These are phyloP conservation scores for Oryctes rhinoceros DNA, from an alignment of 1,140 invertebrate species.

Conservation along the genomic window DNA sequence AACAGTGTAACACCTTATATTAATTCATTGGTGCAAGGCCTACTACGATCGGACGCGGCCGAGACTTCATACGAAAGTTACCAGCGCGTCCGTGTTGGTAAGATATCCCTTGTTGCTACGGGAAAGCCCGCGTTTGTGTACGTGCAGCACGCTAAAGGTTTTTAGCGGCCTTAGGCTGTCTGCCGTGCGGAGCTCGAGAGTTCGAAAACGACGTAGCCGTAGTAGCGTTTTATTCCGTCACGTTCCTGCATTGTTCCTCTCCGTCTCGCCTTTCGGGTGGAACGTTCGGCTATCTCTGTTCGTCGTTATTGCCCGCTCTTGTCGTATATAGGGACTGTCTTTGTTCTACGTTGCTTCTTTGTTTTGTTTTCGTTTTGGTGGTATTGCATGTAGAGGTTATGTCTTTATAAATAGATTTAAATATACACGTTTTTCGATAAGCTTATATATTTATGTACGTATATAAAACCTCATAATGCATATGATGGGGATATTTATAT, in stretches of 20 bases:
- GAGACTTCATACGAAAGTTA: not conserved
- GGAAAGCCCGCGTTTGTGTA: too few relatives aligned
- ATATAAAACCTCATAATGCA: too few relatives aligned
- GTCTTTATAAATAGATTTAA: too few relatives aligned
- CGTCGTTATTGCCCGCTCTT: not conserved
- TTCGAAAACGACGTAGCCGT: not conserved
- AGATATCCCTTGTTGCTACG: not conserved
- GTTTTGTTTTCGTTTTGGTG: too few relatives aligned
- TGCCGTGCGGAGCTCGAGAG: not conserved
- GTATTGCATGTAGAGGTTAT: too few relatives aligned
- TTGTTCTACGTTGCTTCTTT: not conserved
- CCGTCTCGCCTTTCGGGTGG: not conserved
- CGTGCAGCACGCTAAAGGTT: not conserved
- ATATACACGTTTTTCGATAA: too few relatives aligned
- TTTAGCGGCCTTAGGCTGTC: slow-evolving; percentile 12
- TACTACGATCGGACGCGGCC: not conserved
- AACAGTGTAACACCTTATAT: not conserved
- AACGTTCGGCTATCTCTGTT: not conserved
- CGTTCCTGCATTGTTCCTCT: not conserved
- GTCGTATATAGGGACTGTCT: not conserved
- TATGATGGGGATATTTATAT: too few relatives aligned
- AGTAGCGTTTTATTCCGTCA: slow-evolving; percentile 13
- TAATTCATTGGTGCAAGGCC: slow-evolving; percentile 21
- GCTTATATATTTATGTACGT: too few relatives aligned
- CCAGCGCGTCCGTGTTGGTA: not conserved